Percentiles rank a stretch among this genome's conserved stretches.
phyloP scores from a whole-genome alignment of 2,113 vertebrate genomes.

The Microcebus tavaratra region DNA sequence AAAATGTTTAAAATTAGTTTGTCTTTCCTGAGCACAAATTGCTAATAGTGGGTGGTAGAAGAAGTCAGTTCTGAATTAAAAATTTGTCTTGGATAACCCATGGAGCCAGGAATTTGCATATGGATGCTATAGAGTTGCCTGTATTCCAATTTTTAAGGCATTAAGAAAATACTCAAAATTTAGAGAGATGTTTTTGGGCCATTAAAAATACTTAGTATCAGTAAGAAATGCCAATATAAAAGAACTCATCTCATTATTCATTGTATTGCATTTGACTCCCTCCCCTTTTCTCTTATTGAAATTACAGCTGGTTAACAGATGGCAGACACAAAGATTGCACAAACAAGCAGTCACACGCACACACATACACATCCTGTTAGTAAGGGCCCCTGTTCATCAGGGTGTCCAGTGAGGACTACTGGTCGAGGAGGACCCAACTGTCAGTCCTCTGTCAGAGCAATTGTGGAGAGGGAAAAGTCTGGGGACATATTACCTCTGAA shows the following conservation, averaged over 20 bases:
- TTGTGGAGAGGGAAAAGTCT: neutral
- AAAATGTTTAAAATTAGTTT: conserved; percentile 65
- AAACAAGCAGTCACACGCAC: neutral
- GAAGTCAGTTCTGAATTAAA: conserved; percentile 68
- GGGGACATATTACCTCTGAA: neutral
- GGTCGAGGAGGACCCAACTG: neutral
- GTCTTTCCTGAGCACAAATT: conserved; percentile 20
- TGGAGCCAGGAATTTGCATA: conserved; percentile 42
- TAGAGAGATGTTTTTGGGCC: neutral
- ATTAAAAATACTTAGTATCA: conserved; percentile 32
- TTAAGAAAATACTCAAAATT: conserved; percentile 44
- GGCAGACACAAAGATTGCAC: conserved; percentile 34
- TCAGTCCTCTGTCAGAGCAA: neutral
- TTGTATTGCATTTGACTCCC: neutral
- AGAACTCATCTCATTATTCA: neutral
- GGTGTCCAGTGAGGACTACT: neutral
- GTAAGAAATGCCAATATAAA: conserved; percentile 24
- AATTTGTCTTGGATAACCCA: conserved; percentile 65
- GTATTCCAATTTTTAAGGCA: conserved; percentile 15
- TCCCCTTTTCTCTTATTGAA: neutral
- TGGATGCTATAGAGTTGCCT: conserved; percentile 28
- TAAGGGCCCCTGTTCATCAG: neutral
- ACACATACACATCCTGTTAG: neutral
- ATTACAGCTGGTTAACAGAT: conserved; percentile 63
- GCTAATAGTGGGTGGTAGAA: conserved; percentile 53